Conservation (phyloP, 2,113 vertebrate species). For the Patagioenas fasciata region DNA sequence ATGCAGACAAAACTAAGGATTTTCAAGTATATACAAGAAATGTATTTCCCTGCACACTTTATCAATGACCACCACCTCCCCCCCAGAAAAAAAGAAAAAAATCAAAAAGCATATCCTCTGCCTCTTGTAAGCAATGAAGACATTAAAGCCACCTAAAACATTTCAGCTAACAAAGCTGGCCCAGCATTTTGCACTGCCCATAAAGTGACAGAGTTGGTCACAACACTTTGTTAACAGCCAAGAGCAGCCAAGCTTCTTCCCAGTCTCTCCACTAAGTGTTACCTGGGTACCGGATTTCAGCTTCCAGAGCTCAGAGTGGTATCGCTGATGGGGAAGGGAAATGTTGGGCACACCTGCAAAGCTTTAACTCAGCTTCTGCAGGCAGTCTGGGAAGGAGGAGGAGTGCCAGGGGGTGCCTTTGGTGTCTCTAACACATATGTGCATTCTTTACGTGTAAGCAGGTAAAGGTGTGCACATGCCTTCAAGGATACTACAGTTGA, state of each 20-base stretch:
- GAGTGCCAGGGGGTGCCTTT: accelerated
- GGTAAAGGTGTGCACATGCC: neutral
- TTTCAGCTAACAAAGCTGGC: neutral
- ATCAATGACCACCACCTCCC: neutral
- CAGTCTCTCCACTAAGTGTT: neutral
- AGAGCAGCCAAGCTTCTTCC: neutral
- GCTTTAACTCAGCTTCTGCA: neutral
- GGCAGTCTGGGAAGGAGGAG: neutral
- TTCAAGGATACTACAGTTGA: neutral
- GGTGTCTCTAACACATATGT: neutral
- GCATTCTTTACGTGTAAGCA: neutral
- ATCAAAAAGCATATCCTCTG: neutral
- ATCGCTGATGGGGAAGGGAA: neutral
- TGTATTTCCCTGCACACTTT: neutral
- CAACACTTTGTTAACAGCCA: neutral
- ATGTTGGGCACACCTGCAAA: accelerated
- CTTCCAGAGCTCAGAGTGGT: neutral
- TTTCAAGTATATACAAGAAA: neutral
- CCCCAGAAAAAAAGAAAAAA: neutral
- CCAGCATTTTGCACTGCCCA: neutral
- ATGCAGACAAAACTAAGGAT: neutral
- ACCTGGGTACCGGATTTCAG: neutral
- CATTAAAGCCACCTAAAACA: neutral
- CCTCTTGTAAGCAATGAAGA: neutral
- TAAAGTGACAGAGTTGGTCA: neutral